phyloP scores from a whole-genome alignment of 2,113 vertebrate genomes.

The Dasypus novemcinctus region DNA sequence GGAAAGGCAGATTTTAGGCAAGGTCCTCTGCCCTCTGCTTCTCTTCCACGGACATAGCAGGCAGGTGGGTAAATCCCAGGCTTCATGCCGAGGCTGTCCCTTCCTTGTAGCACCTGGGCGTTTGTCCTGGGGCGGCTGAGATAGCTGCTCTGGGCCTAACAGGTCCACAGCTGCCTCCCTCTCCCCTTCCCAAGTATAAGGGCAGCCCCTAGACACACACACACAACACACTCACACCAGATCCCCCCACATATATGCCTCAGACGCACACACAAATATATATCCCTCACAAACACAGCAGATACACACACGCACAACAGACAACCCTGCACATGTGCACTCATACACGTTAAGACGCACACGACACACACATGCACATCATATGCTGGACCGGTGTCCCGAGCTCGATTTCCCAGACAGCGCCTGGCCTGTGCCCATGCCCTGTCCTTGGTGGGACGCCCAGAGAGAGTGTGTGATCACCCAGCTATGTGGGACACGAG shows the following conservation, averaged over 20 bases:
- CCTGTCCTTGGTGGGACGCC: neutral
- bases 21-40: neutral
- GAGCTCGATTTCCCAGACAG: neutral
- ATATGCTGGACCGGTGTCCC: neutral
- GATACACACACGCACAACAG: neutral
- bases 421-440: neutral
- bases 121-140: neutral
- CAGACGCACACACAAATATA: neutral
- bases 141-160: neutral
- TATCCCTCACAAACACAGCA: too few species aligned
- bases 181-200: neutral
- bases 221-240: neutral
- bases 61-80: neutral
- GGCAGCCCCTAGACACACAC: neutral
- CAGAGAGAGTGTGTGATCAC: too few species aligned
- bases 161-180: neutral
- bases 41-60: neutral
- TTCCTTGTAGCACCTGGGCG: neutral
- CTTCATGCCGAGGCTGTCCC: neutral
- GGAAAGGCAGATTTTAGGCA: fast-evolving
- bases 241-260: neutral
- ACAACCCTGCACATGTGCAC: neutral
- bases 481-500: neutral
- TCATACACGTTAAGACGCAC: neutral
- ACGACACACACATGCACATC: neutral